Conservation (phyloP, 1,140 invertebrate genomes). For the Scaptodrosophila lebanonensis region DNA sequence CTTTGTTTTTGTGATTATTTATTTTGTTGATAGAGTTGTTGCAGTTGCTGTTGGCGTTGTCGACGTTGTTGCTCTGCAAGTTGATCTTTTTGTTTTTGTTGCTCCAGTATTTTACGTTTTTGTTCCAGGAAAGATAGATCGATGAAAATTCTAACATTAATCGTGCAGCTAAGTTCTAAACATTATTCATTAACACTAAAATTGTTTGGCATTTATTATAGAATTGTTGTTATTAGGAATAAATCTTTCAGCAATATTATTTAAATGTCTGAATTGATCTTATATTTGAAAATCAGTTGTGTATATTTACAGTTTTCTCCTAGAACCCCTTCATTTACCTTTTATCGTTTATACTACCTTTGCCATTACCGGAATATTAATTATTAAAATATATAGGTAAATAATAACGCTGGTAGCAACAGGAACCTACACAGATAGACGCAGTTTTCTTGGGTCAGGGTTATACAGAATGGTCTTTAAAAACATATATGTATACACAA, state of each 20-base stretch:
- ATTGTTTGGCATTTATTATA: conserved; percentile 33
- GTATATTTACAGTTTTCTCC: too few relatives aligned
- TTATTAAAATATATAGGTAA: too few relatives aligned
- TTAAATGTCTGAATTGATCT: too few relatives aligned
- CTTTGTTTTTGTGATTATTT: conserved; percentile 41
- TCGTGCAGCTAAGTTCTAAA: conserved; percentile 76
- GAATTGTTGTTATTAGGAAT: conserved; percentile 23
- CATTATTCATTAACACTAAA: conserved; percentile 40
- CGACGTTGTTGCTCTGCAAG: conserved; percentile 70
- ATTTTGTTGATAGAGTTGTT: conserved; percentile 71
- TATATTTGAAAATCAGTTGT: too few relatives aligned
- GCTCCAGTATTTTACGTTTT: conserved; percentile 83
- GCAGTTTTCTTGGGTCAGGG: too few relatives aligned
- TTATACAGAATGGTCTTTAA: too few relatives aligned
- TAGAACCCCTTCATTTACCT: too few relatives aligned
- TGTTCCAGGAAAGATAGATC: conserved; percentile 88
- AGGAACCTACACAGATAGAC: too few relatives aligned
- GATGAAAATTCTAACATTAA: conserved; percentile 83
- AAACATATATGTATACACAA: too few relatives aligned
- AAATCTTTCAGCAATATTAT: too few relatives aligned
- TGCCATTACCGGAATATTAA: too few relatives aligned
- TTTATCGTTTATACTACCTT: conserved; percentile 23
- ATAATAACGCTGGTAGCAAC: too few relatives aligned
- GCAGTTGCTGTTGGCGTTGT: conserved; percentile 68
- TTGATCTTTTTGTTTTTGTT: conserved; percentile 77